Conservation (phyloP, 2,888 invertebrate species). For the Lepetodrilus schrolli region DNA sequence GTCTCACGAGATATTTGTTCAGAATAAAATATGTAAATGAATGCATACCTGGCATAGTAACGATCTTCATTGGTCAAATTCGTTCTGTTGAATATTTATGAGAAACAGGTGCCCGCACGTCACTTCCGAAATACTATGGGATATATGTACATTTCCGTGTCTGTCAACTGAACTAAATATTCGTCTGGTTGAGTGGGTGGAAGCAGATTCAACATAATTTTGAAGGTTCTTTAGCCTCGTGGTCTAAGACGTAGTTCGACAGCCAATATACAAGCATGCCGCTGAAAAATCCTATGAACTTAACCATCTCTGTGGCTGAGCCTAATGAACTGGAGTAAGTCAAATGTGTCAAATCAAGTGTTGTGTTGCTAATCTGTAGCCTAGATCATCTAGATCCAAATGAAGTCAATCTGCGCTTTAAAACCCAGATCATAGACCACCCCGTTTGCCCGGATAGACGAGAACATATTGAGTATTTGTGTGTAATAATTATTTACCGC, state of each 20-base stretch:
- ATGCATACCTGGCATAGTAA: background rate
- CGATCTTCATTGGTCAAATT: background rate
- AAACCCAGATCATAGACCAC: no score
- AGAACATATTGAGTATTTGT: no score
- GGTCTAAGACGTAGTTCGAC: conserved; percentile 28
- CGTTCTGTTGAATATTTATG: background rate
- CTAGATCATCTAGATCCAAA: no score
- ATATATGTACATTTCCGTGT: conserved; percentile 29
- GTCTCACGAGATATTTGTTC: background rate
- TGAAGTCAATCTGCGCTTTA: no score
- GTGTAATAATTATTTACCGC: no score
- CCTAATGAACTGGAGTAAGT: conserved; percentile 52
- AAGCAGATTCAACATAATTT: conserved; percentile 21
- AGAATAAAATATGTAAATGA: background rate
- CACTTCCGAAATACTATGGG: conserved; percentile 34
- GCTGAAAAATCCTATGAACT: conserved; percentile 52
- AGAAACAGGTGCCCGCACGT: conserved; percentile 4
- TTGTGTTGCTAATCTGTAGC: no score
- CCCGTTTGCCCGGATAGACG: no score
- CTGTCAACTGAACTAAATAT: conserved; percentile 5
- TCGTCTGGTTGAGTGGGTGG: conserved; percentile 11
- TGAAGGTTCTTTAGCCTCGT: conserved; percentile 8
- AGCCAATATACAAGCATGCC: conserved; percentile 38
- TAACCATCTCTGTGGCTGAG: conserved; percentile 77
- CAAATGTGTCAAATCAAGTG: background rate